Percentiles rank a stretch among this genome's conserved stretches.
Conservation (phyloP, 2,797 vertebrate genomes). For the Nothura maculosa region DNA sequence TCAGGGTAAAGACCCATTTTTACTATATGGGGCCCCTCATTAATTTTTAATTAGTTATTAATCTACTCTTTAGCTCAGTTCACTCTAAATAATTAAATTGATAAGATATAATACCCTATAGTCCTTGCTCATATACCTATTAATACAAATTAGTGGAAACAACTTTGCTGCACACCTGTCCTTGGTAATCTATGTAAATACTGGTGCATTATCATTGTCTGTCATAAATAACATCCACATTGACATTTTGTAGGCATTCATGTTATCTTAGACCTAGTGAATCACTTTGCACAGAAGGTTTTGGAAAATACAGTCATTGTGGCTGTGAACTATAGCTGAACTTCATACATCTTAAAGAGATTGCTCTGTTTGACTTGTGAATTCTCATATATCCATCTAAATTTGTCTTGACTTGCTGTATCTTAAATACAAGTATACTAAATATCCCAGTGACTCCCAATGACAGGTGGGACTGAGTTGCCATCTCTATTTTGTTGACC, state of each 20-base stretch:
- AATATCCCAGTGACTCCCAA: neutral
- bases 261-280: neutral
- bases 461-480: neutral
- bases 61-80: slow-evolving; percentile 1
- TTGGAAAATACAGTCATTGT: slow-evolving; percentile 46
- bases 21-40: neutral
- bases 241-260: slow-evolving; percentile 8
- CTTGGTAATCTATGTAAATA: slow-evolving; percentile 56
- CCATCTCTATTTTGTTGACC: neutral
- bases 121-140: neutral
- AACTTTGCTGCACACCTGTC: slow-evolving; percentile 50
- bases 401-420: neutral
- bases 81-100: slow-evolving; percentile 76
- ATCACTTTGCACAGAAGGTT: slow-evolving; percentile 10
- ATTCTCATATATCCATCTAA: neutral
- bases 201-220: slow-evolving; percentile 20
- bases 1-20: slow-evolving; percentile 22
- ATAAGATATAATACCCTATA: slow-evolving; percentile 33
- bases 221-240: slow-evolving; percentile 2
- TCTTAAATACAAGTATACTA: neutral
- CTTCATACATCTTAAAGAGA: neutral
- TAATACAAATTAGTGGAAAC: slow-evolving; percentile 72
- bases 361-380: neutral
- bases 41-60: slow-evolving; percentile 61
- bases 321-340: slow-evolving; percentile 40